Evolutionary conservation across 2,888 invertebrate species (phyloP), one percentile per base, ranked within the genome.

Genomic region (Hipparchia semele): DNA sequence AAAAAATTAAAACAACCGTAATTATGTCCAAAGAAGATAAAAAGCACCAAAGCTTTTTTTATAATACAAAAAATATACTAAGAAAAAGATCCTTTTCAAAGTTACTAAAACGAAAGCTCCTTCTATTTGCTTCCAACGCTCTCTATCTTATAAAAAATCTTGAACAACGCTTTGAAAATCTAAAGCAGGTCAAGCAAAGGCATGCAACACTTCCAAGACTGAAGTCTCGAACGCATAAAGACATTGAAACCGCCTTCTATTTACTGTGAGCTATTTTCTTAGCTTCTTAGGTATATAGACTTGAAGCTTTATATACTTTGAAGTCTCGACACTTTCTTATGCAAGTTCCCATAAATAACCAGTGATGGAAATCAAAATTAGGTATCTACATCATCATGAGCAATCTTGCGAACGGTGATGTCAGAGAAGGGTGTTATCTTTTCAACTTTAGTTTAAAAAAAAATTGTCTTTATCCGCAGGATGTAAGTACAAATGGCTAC

Each of bases 201-300:
- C 69, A 67, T 72, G 76, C 72, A 76, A 74, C 75, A 77, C 77
- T 74, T 74, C 66, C 72, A 77, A 73, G 73, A 74, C 73, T 77
- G 74, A 73, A 76, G 73, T 77, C 70, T 75, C 74, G 76, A 79
- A 79, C 77, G 77, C 78, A 76, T 77, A 79, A 79, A 79, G 78
- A 78, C 76, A 79, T 77, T 77, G 75, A 78, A 75, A 76, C 73
- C 73, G 74, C 75, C 76, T 75, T 78, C 75, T 80, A 79, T 79
- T 79, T 77, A 77, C 77, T 72, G 73, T 67, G 75, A 77, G 70
- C 72, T 72, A 69, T 72, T 74, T 72, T 74, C 68, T 69, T 64
- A 72, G 64, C 62, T 70, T 67, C 69, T 66, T 67, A 61, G 69
- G 68, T 65, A 69, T 13, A 46, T 46, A 64, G 49, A 65, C 65